phyloP scores from a whole-genome alignment of 2,797 vertebrate species.

The Spinus olivaceus region DNA sequence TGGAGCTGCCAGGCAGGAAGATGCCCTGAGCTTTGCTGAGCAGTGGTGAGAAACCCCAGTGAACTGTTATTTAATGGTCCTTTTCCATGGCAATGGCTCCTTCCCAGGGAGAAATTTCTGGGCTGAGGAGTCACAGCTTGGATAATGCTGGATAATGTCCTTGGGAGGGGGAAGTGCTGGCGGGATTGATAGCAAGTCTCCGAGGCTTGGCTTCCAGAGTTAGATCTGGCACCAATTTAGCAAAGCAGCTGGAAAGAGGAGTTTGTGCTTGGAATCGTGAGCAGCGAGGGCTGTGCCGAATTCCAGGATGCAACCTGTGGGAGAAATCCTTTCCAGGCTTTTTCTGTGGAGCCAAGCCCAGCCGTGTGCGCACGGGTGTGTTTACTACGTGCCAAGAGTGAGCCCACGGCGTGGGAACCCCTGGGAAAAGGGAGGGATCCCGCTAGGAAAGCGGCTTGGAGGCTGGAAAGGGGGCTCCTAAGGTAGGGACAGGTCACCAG shows the following conservation, averaged over 20 bases:
- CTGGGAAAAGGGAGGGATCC: not conserved
- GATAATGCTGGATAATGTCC: conserved; percentile 22
- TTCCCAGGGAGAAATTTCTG: conserved; percentile 30
- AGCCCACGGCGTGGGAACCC: not conserved
- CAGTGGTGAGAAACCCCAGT: not conserved
- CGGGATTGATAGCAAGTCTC: conserved; percentile 17
- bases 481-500: not conserved
- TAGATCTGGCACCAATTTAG: conserved; percentile 42
- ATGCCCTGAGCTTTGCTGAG: not conserved
- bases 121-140: conserved; percentile 39
- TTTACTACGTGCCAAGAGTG: not conserved
- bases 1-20: not conserved
- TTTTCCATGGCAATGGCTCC: conserved; percentile 10
- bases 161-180: not conserved
- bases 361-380: fast-evolving
- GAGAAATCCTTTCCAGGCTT: not conserved
- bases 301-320: not conserved
- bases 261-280: conserved; percentile 44
- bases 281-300: not conserved
- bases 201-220: conserved; percentile 26
- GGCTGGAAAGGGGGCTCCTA: not conserved
- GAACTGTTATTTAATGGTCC: conserved; percentile 2
- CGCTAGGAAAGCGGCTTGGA: not conserved
- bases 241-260: conserved; percentile 55
- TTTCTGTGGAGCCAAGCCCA: not conserved